Evolutionary conservation across 2,797 vertebrate genomes (phyloP).

Genomic region (Poecilia velifera): DNA sequence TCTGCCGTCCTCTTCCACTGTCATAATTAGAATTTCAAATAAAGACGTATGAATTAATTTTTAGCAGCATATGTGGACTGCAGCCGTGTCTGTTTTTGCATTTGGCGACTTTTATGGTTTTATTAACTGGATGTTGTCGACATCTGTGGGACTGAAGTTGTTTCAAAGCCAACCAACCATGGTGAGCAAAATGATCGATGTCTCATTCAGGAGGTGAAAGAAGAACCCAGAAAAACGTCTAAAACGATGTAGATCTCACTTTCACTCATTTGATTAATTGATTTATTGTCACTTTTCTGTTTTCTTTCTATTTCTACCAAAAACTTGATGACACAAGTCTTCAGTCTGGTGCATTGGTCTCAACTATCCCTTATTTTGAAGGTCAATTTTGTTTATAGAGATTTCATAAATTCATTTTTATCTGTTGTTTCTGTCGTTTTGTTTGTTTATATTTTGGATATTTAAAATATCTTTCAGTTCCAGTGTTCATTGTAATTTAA

Average conservation of each 20-base stretch:
- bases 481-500: too few relatives aligned
- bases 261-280: too few relatives aligned
- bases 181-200: not conserved
- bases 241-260: not conserved
- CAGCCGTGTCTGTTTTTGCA: not conserved
- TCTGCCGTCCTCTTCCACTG: not conserved
- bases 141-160: not conserved
- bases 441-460: too few relatives aligned
- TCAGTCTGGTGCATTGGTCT: too few relatives aligned
- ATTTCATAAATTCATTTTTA: too few relatives aligned
- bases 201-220: not conserved
- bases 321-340: too few relatives aligned
- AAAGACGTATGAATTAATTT: not conserved
- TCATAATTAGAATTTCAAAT: not conserved
- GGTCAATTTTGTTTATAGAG: too few relatives aligned
- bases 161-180: not conserved
- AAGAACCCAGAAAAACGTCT: not conserved
- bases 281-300: too few relatives aligned
- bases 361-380: too few relatives aligned
- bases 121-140: not conserved
- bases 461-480: too few relatives aligned
- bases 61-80: not conserved
- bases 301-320: too few relatives aligned
- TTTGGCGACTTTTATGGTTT: not conserved
- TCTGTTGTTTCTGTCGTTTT: too few relatives aligned